Percentiles rank a stretch among this genome's conserved stretches.
Evolutionary conservation across 1,140 invertebrate species (phyloP).

Genomic region (Neodiprion virginianus): DNA sequence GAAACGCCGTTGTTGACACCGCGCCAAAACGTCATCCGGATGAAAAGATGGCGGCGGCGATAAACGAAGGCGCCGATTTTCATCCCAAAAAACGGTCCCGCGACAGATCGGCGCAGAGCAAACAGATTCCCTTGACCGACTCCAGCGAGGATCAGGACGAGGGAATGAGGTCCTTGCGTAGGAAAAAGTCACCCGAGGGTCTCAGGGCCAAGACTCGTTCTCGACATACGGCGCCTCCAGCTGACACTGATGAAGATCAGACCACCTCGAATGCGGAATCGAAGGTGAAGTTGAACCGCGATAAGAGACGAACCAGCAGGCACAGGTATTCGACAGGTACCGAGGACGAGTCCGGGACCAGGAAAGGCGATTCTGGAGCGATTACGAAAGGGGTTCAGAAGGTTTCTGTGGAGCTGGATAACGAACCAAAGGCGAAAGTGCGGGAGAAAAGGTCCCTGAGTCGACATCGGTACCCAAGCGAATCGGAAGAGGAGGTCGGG

Average conservation of each 20-base stretch:
- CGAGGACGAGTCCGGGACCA: slow-evolving; percentile 21
- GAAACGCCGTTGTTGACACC: too few species aligned
- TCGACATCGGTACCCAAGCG: slow-evolving; percentile 33
- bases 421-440: neutral
- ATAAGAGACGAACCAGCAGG: neutral
- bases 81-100: slow-evolving; percentile 25
- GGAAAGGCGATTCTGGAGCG: neutral
- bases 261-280: neutral
- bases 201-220: slow-evolving; percentile 8
- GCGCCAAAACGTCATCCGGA: too few species aligned
- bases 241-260: slow-evolving; percentile 9
- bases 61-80: neutral
- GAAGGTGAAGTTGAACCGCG: slow-evolving; percentile 19
- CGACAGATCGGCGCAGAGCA: slow-evolving; percentile 30
- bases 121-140: slow-evolving; percentile 34
- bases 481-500: slow-evolving; percentile 31
- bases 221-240: neutral
- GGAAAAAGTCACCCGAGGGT: slow-evolving; percentile 42
- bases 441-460: slow-evolving; percentile 28
- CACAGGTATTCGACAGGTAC: slow-evolving; percentile 11
- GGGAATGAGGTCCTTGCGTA: slow-evolving; percentile 26
- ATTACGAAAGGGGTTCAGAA: too few species aligned
- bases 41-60: neutral
- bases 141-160: slow-evolving; percentile 44
- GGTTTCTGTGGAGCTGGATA: too few species aligned